Evolutionary conservation across 2,888 invertebrate genomes (phyloP), one percentile per base, ranked within the genome.

Genomic region (Syritta pipiens): DNA sequence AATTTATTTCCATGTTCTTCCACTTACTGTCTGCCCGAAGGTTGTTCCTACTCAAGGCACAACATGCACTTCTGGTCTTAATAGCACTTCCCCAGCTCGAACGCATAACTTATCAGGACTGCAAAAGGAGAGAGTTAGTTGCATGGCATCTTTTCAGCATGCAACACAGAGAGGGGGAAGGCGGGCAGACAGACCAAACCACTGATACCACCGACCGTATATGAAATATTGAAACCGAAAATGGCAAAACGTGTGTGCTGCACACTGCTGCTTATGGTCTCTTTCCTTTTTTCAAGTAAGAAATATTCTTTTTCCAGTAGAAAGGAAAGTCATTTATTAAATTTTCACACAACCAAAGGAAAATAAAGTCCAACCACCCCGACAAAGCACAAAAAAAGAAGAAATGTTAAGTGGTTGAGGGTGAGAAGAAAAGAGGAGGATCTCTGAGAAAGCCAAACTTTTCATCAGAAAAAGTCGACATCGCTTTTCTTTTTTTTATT

Each of bases 1-100:
- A 82, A 83, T 83, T 83, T 84, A 82, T 82, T 82, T 82, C 67
- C 82, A 74, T 69, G 62, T 65, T 48, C 55, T 28, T 51, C 51
- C 24, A 35, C 19, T 37, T 35, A 20, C 19, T 40, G 1, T 28
- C 14, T 4, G 6, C 14, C 24, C 10, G 35, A 5, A 53, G 6
- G n/a, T 20, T 6, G 9, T 28, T 9, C 3, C 19, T 37, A 20
- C 28, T 53, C 7, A 4, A 7, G 10, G 42, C 12, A 63, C 26
- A 48, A 71, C 51, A 68, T 74, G 71, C 81, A 68, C 81, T 72
- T 74, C 81, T 82, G 82, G 71, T 82, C 72, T 81, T 81, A 82
- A 82, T 82, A 67, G 72, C 60, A 69, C 55, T 75, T 63, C 57
- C 37, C 49, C 77, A 46, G 67, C 60, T 76, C 59, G 81, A 68